Conservation (phyloP, 2,113 vertebrate genomes). For the Acanthochromis polyacanthus region DNA sequence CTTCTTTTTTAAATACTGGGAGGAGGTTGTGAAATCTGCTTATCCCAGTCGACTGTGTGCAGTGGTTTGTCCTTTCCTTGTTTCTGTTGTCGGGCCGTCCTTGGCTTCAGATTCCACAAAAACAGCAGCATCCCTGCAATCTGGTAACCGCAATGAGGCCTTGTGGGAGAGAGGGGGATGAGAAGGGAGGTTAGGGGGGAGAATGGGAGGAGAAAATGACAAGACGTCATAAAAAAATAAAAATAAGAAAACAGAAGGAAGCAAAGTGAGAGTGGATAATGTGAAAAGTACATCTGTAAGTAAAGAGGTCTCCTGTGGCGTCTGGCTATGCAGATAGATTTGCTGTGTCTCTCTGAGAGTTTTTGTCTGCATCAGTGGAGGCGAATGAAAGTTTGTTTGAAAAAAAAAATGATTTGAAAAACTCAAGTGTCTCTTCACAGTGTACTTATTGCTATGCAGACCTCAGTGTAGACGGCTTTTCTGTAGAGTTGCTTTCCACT, state of each 20-base stretch:
- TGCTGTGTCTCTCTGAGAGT: neutral
- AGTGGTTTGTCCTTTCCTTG: constrained; percentile 12
- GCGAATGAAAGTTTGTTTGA: neutral
- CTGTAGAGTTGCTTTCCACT: too few relatives aligned
- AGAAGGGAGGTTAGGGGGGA: neutral
- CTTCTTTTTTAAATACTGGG: neutral
- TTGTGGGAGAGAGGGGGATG: constrained; percentile 3
- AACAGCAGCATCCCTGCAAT: constrained; percentile 23
- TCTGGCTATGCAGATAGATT: neutral
- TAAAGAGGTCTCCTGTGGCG: neutral
- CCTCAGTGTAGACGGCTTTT: too few relatives aligned
- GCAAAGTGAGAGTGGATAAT: neutral
- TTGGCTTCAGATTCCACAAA: constrained; percentile 43
- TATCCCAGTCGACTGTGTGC: constrained; percentile 4
- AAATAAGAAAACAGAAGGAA: neutral
- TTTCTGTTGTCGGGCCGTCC: constrained; percentile 20
- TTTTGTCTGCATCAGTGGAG: neutral
- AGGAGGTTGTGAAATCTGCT: constrained; percentile 14
- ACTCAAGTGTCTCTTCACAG: too few relatives aligned
- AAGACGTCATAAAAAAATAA: neutral
- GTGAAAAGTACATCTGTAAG: neutral
- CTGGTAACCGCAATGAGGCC: constrained; percentile 37
- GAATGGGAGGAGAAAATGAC: neutral
- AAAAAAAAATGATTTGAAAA: too few relatives aligned
- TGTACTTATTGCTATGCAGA: too few relatives aligned